phyloP scores from a whole-genome alignment of 2,797 vertebrate genomes.

The Dromococcyx pavoninus region DNA sequence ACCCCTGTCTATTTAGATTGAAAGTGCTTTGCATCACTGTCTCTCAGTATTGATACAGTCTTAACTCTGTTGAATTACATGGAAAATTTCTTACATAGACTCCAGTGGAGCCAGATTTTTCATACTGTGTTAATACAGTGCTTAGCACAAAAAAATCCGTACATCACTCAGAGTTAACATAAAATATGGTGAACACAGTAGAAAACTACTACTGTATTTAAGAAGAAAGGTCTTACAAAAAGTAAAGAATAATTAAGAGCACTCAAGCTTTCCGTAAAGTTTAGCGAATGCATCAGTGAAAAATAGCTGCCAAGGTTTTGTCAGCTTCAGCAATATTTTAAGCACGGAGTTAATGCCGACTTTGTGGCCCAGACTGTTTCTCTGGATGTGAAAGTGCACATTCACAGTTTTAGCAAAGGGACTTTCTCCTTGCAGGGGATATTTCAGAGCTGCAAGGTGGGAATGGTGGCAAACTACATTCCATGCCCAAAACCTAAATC shows the following conservation, averaged over 20 bases:
- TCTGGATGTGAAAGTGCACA: background rate
- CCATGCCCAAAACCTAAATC: background rate
- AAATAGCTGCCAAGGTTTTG: background rate
- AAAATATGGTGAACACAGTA: background rate
- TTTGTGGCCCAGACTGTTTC: background rate
- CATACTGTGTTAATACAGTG: background rate
- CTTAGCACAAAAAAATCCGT: background rate
- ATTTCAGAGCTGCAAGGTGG: background rate
- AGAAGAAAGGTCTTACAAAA: background rate
- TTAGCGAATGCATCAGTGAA: background rate
- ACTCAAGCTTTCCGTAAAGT: background rate
- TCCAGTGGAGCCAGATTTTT: background rate
- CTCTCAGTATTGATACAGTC: background rate
- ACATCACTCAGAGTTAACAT: background rate
- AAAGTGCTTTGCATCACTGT: background rate
- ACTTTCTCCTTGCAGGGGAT: background rate
- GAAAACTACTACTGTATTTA: background rate
- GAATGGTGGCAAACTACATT: background rate
- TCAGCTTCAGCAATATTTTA: background rate
- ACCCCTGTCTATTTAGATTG: background rate
- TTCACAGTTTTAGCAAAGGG: background rate
- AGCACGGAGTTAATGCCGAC: background rate
- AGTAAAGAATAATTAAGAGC: background rate
- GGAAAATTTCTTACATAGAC: background rate
- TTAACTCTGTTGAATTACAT: background rate